Base-by-base conservation (phyloP, 2,113 vertebrate species). In the Oncorhynchus masou region DNA sequence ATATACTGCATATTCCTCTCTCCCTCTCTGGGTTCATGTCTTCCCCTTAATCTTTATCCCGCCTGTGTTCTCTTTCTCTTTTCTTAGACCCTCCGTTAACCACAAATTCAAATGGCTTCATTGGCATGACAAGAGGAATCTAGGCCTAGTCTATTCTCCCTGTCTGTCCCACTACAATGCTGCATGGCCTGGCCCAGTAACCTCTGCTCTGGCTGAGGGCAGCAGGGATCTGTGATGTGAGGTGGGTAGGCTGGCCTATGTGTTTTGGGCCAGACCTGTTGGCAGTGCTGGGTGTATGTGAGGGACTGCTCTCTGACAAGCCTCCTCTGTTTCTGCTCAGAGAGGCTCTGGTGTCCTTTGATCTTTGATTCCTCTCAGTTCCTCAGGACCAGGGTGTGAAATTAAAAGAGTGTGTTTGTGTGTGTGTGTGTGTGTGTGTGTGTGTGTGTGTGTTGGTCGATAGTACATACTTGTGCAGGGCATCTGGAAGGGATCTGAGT, bases 401-500 rank as follows among this genome's bases (percentile, higher is more conserved):
- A 45, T 45, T 11, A 45, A 45, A 45, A 45, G 8, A 39, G 39
- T 39, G 39, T 49, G 48, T 34, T 34, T 16, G 45, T 27, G 27
- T 27, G 27, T 27, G 27, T 27, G 27, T 27, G 27, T 27, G 27
- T 27, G 34, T 39, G 34, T 51, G 49, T 39, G 8, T 39, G 15
- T 15, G 12, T 51, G 49, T 51, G 9, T 16, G 49, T 29, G 73
- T 80, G 67, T 78, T 76, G 45, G 72, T 59, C 39, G 66, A 24
- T 4, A 8, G 24, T 25, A 95, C 96, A 0, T 94, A 99, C 97
- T 99, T 77, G 97, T 99, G 89, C 97, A 99, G 0, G 97, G 97
- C 97, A 99, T 99, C 91, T 96, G 94, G 6, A 96, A 76, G 1
- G 97, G 97, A 72, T 99, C 97, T 0, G 96, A 94, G 79, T 98